Evolutionary conservation across 2,113 vertebrate species (phyloP).

Genomic region (Cyanocitta stelleri): DNA sequence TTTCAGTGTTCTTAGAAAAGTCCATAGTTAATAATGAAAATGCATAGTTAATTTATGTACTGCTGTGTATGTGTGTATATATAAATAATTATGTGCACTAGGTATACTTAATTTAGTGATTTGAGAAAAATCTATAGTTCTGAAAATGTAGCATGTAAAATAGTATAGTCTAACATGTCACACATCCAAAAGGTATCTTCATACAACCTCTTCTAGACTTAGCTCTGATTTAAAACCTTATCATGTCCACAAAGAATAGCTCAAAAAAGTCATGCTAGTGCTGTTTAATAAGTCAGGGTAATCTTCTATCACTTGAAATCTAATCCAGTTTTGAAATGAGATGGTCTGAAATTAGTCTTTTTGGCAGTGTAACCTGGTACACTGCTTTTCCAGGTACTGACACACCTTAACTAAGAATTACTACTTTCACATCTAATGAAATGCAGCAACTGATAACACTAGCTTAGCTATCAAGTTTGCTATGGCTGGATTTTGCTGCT

Average conservation of each 20-base stretch:
- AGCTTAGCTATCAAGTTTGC: neutral
- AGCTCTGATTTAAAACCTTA: neutral
- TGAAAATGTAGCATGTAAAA: neutral
- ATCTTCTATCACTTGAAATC: neutral
- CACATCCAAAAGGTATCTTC: neutral
- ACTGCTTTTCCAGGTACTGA: neutral
- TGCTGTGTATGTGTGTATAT: neutral
- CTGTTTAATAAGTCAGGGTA: neutral
- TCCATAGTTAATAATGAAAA: neutral
- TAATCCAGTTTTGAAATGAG: neutral
- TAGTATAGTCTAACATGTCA: neutral
- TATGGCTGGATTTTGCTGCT: neutral
- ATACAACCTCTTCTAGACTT: neutral
- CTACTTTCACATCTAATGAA: neutral
- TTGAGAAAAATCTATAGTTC: neutral
- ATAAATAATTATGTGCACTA: neutral
- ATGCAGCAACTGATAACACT: neutral
- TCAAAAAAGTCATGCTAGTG: neutral
- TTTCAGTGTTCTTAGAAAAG: neutral
- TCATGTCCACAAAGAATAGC: neutral
- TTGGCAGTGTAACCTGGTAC: neutral
- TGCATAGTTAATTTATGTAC: rapidly evolving
- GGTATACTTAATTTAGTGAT: neutral
- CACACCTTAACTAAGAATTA: neutral
- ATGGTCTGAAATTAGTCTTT: neutral